Base-by-base conservation (phyloP, 2,113 vertebrate genomes). In the Salminus brasiliensis region DNA sequence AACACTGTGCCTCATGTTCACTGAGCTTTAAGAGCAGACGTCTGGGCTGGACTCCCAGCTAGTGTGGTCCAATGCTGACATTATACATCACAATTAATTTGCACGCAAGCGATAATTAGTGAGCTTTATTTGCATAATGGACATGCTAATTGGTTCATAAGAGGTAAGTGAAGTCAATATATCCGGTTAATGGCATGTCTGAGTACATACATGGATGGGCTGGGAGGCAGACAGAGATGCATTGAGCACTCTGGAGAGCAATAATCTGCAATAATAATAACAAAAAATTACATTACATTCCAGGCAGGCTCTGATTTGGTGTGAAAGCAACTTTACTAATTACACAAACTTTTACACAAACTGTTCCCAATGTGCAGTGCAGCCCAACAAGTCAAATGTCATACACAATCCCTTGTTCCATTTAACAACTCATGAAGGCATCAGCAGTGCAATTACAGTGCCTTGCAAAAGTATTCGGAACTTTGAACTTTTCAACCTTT, bases 111-210 rank as follows among this genome's bases (percentile, higher is more conserved):
- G 84, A 76, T 82, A 91, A 88, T 90, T 91, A 88, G 82, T 81
- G 74, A 30, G 80, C 83, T 86, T 87, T 80, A 90, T 90, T 90
- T 90, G 83, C 89, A 91, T 89, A 92, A 92, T 90, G 89, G 91
- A 88, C 83, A 71, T 15, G 36, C 77, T 90, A 90, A 90, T 89
- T 87, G 85, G 83, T 88, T 83, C 82, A 69, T 87, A 87, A 85
- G 47, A 73, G 80, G 80, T 69, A 68, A 86, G 86, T 83, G 71
- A 29, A 87, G 89, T 91, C 87, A 79, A 89, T 90, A 90, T 84
- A 87, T 91, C 88, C 15, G 27, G 74, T 68, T 90, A 88, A 89
- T 85, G 55, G 78, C 83, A 86, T 82, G 83, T 32, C 21, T 43
- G 84, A 69, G 76, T 47, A 62, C 72, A 79, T 65, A 83, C 76